A percentile compares a stretch with the other conserved stretches of the same genome.
Conservation (phyloP, 2,888 invertebrate species). For the Onchidella celtica region DNA sequence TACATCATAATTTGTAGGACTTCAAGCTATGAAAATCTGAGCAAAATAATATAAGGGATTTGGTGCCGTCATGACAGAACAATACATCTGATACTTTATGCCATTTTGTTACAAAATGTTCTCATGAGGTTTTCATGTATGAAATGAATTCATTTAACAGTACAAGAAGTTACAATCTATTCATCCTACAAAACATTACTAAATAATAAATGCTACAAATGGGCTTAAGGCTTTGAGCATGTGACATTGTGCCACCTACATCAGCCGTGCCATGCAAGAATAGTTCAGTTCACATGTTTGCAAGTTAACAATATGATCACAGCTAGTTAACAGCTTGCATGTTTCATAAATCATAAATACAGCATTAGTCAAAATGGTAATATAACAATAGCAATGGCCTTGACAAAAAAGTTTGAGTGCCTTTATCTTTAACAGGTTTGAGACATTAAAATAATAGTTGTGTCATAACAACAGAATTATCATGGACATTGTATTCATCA, state of each 20-base stretch:
- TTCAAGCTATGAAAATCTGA: background rate
- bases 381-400: background rate
- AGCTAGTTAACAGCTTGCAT: constrained; percentile 36
- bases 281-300: background rate
- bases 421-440: background rate
- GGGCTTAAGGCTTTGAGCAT: background rate
- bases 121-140: background rate
- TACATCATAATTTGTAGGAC: too few relatives aligned
- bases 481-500: constrained; percentile 21
- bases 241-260: background rate
- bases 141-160: background rate
- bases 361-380: background rate
- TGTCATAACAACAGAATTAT: background rate
- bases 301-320: constrained; percentile 40
- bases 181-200: background rate
- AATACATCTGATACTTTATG: background rate
- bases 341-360: background rate
- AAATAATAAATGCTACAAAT: background rate
- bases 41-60: background rate
- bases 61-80: background rate
- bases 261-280: background rate
- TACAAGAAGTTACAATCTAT: background rate
- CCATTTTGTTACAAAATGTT: background rate
- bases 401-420: background rate
- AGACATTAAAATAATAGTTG: constrained; percentile 16